These are phyloP conservation scores for Nannoperca australis DNA, from an alignment of 2,797 vertebrate genomes.

Conservation along the genomic window DNA sequence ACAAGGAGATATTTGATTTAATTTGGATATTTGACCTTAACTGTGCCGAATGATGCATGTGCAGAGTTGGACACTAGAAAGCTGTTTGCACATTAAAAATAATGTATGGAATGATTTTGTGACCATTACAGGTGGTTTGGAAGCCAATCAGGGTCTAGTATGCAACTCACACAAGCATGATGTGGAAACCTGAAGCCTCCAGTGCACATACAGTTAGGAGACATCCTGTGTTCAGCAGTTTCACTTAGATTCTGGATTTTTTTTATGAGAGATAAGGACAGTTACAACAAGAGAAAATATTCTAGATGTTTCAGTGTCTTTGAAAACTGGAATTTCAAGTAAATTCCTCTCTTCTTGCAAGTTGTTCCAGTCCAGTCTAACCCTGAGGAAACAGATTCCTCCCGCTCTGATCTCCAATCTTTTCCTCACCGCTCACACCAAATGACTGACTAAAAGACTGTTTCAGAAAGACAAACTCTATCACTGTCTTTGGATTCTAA, in stretches of 20 bases:
- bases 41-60: not conserved
- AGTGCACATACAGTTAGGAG: not conserved
- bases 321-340: not conserved
- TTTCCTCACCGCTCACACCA: not conserved
- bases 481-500: not conserved
- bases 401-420: not conserved
- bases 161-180: not conserved
- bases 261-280: too few species aligned
- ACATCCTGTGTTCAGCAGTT: not conserved
- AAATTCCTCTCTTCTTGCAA: not conserved
- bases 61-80: not conserved
- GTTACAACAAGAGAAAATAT: not conserved
- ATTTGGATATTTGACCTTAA: not conserved
- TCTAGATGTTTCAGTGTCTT: not conserved
- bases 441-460: not conserved
- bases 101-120: not conserved
- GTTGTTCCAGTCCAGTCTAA: not conserved
- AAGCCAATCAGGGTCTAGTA: not conserved
- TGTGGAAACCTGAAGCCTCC: not conserved
- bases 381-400: rapidly evolving
- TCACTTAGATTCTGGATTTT: too few species aligned
- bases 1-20: too few species aligned
- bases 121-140: rapidly evolving
- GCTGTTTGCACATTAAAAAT: not conserved
- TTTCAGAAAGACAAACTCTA: not conserved